Base-by-base conservation (phyloP, 2,113 vertebrate species). In the Tachuris rubrigastra region DNA sequence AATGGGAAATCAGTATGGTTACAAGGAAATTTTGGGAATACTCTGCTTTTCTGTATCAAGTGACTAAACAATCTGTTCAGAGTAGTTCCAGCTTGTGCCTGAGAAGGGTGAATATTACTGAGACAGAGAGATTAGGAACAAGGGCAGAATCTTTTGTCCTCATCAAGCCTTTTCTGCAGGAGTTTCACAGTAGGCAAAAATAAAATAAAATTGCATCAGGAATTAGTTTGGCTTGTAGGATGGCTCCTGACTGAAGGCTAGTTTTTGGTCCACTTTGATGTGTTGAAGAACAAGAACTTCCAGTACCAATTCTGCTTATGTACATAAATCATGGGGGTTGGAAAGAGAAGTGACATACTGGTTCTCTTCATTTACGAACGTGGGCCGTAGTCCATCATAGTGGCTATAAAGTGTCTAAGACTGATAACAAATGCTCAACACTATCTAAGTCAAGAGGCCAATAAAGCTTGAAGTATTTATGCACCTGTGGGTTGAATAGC, bases 241-340 rank as follows among this genome's bases (percentile, higher is more conserved):
- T 67, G 87, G 90, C 65, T 96, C 93, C 93, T 90, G 85, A 92
- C 79, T 94, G 85, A 96, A 78, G 96, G 94, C 90, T 88, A 94
- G 68, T 81, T 96, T 93, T 96, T 76, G 85, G 96, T 93, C 96
- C 93, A 96, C 94, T 96, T 97, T 96, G 95, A 95, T 94, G 90
- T 96, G 95, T 85, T 94, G 95, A 95, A 96, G 96, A 93, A 96
- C 96, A 82, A 94, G 96, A 96, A 92, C 79, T 94, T 94, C 92
- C 95, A 95, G 95, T 96, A 92, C 52, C 14, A 31, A 10, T 96
- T 85, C 80, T 96, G 84, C 93, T 96, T 94, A 84, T 65, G 86
- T 69, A 84, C 68, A 58, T 85, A 85, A 92, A 89, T 23, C 16
- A 1, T 5, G 80, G 76, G 90, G 77, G 30, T 35, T 93, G 77